Evolutionary conservation across 1,140 invertebrate species (phyloP).

Genomic region (Eupeodes corollae): DNA sequence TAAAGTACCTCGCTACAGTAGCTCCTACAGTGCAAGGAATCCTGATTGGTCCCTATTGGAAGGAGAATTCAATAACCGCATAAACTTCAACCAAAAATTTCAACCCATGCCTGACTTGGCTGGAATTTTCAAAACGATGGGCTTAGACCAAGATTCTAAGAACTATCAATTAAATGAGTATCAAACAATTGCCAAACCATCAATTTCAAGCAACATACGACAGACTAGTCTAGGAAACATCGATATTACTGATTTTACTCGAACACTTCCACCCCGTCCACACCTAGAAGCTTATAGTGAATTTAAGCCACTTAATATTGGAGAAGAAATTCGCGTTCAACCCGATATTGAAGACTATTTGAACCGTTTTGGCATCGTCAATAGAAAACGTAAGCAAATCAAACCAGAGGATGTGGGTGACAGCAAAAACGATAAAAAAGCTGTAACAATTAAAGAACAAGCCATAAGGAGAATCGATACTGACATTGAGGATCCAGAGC

Average conservation of each 20-base stretch:
- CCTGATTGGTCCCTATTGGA: conserved; percentile 11
- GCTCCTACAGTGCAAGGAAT: conserved; percentile 33
- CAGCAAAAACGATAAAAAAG: not conserved
- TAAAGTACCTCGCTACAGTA: conserved; percentile 21
- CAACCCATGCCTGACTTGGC: too few species aligned
- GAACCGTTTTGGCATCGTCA: conserved; percentile 32
- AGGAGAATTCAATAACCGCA: too few species aligned
- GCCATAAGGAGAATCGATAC: not conserved
- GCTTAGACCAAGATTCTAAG: too few species aligned
- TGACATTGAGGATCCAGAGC: too few species aligned
- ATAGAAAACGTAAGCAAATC: conserved; percentile 18
- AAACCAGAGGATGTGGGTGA: conserved; percentile 11
- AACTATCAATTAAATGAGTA: too few species aligned
- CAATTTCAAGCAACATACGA: not conserved
- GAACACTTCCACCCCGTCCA: not conserved
- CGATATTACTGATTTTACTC: not conserved
- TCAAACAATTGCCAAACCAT: not conserved
- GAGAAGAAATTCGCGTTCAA: conserved; percentile 29
- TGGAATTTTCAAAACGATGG: too few species aligned
- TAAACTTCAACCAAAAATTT: too few species aligned
- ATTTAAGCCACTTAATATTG: conserved; percentile 32
- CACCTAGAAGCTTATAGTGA: conserved; percentile 25
- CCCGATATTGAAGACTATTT: conserved; percentile 33
- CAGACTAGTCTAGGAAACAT: not conserved
- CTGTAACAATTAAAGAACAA: conserved; percentile 8